Evolutionary conservation across 2,797 vertebrate genomes (phyloP).

Genomic region (Premnoplex brunnescens): DNA sequence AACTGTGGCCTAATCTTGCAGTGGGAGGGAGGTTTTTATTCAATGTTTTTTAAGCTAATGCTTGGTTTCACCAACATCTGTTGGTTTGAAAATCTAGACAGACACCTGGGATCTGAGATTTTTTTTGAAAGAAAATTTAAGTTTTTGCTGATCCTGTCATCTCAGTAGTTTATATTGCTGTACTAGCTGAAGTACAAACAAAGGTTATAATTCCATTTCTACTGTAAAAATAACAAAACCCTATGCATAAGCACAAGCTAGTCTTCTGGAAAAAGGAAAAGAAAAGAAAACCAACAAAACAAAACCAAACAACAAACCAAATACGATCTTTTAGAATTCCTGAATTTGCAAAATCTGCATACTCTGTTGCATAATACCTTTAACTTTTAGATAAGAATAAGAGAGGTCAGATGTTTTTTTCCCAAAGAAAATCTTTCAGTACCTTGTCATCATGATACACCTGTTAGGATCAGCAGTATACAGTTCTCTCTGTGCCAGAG

Average conservation of each 20-base stretch:
- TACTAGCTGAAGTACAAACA: not conserved
- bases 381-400: not conserved
- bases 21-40: not conserved
- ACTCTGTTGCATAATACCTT: not conserved
- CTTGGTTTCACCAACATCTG: not conserved
- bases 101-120: not conserved
- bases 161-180: not conserved
- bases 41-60: not conserved
- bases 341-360: not conserved
- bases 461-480: not conserved
- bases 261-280: not conserved
- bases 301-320: not conserved
- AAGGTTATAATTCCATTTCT: not conserved
- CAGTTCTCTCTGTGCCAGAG: not conserved
- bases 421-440: not conserved
- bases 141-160: not conserved
- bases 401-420: slow-evolving; percentile 5
- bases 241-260: not conserved
- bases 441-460: not conserved
- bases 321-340: not conserved
- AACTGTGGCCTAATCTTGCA: not conserved
- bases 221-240: not conserved
- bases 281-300: no score
- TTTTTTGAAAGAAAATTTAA: not conserved
- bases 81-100: not conserved